phyloP scores from a whole-genome alignment of 2,113 vertebrate species.

The Halcyon malimbica region DNA sequence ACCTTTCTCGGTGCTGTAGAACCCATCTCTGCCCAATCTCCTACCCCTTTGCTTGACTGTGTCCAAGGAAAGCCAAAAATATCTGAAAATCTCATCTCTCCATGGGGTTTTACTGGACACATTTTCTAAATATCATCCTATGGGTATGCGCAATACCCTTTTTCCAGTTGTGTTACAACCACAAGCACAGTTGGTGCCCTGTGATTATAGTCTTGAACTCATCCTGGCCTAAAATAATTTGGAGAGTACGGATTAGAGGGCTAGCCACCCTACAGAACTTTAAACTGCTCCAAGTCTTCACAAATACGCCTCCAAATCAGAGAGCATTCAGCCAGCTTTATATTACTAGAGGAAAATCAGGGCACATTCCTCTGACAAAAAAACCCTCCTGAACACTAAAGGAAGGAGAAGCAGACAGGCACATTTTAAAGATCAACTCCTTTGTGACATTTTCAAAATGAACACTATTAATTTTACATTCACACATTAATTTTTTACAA shows the following conservation, averaged over 20 bases:
- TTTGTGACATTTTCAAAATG: not conserved
- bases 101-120: not conserved
- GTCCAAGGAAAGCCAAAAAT: not conserved
- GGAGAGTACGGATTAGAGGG: not conserved
- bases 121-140: not conserved
- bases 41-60: not conserved
- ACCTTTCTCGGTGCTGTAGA: fast-evolving
- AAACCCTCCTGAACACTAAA: not conserved
- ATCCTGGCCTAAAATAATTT: conserved; percentile 7
- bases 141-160: not conserved
- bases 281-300: not conserved
- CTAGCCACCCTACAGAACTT: not conserved
- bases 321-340: not conserved
- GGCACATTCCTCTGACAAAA: not conserved
- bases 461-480: not conserved
- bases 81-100: not conserved
- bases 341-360: not conserved
- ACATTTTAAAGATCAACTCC: not conserved
- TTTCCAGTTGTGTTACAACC: not conserved
- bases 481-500: not conserved
- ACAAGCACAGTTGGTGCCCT: not conserved
- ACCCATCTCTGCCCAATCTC: not conserved
- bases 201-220: conserved; percentile 4
- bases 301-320: not conserved
- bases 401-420: not conserved